A percentile compares a stretch with the other conserved stretches of the same genome.
These are phyloP conservation scores for Spisula subtruncata DNA, from an alignment of 2,888 invertebrate species.

Conservation along the genomic window DNA sequence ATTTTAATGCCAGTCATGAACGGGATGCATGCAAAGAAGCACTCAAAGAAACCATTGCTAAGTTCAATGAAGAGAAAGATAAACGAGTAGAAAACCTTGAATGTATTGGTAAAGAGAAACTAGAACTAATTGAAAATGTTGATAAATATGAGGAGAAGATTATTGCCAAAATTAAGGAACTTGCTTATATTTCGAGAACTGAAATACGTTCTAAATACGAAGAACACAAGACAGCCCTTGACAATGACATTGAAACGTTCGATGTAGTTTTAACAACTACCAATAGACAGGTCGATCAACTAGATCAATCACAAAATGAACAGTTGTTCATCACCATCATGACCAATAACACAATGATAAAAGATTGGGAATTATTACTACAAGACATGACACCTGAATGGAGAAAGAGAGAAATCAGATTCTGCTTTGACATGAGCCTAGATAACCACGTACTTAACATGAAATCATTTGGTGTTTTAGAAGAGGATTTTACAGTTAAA, in stretches of 20 bases:
- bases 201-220: slow-evolving; percentile 17
- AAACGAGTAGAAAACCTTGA: neutral
- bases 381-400: neutral
- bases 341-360: neutral
- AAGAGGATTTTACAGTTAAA: neutral
- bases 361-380: neutral
- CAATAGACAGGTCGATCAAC: neutral
- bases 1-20: neutral
- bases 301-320: neutral
- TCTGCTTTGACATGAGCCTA: neutral
- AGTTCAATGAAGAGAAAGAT: neutral
- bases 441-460: neutral
- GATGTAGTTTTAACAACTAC: neutral
- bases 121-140: neutral
- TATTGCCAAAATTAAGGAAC: slow-evolving; percentile 14
- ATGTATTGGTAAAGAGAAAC: neutral
- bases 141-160: slow-evolving; percentile 14
- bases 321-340: slow-evolving; percentile 9
- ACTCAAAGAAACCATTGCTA: neutral
- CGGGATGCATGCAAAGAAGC: neutral
- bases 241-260: neutral
- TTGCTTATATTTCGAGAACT: neutral
- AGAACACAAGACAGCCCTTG: neutral
- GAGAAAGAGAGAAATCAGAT: neutral
- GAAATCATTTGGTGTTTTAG: neutral